These are phyloP conservation scores for Nycteola revayana DNA, from an alignment of 2,888 invertebrate genomes.

Conservation along the genomic window DNA sequence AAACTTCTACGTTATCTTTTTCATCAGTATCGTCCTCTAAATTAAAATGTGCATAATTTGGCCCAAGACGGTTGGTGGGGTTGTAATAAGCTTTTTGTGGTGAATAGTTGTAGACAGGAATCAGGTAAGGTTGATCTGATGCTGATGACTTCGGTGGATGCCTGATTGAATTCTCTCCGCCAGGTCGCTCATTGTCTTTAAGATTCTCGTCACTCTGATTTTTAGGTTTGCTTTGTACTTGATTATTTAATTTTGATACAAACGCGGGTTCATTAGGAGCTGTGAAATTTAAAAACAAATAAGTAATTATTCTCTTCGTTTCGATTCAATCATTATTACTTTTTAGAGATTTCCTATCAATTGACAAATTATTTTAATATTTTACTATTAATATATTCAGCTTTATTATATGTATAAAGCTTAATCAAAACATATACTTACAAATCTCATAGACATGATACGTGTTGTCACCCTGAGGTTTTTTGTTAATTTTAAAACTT, in stretches of 20 bases:
- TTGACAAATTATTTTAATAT: no score
- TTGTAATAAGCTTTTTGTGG: conserved; percentile 52
- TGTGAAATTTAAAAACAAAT: conserved; percentile 15
- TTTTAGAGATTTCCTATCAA: no score
- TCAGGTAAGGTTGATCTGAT: conserved; percentile 42
- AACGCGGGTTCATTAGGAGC: conserved; percentile 27
- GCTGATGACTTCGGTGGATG: neutral
- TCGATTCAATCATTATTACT: no score
- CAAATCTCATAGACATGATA: conserved; percentile 55
- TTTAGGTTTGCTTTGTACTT: no score
- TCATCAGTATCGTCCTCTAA: neutral
- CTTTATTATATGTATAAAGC: no score
- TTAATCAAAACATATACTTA: conserved; percentile 50
- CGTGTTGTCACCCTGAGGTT: conserved; percentile 13
- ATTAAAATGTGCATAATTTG: conserved; percentile 14
- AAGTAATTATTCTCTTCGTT: neutral
- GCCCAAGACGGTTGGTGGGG: conserved; percentile 47
- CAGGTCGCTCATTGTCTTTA: no score
- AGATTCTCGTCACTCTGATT: no score
- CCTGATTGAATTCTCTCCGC: no score
- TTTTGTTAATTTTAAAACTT: neutral
- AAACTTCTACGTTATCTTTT: neutral
- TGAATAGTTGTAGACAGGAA: conserved; percentile 40
- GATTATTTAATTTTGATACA: neutral
- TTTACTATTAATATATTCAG: no score